Evolutionary conservation across 2,888 invertebrate genomes (phyloP).

Genomic region (Agriotes lineatus): DNA sequence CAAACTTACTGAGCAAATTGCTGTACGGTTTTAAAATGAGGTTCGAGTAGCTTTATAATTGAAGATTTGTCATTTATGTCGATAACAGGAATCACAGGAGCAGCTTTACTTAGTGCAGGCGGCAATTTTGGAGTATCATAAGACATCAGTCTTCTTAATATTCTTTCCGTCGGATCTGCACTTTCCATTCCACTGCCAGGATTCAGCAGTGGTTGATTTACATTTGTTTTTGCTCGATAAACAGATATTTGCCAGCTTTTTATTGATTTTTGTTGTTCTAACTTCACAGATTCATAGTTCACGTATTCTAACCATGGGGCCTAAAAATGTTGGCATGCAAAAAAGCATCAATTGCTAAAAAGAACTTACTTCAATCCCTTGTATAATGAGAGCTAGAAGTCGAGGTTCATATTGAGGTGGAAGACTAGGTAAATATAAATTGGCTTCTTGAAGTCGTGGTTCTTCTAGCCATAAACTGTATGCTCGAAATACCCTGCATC

Average conservation of each 20-base stretch:
- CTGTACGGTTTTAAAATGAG: conserved; percentile 63
- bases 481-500: conserved; percentile 72
- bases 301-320: conserved; percentile 78
- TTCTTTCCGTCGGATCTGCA: conserved; percentile 69
- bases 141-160: conserved; percentile 71
- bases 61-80: conserved; percentile 56
- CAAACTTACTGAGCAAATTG: conserved; percentile 66
- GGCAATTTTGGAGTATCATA: conserved; percentile 74
- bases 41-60: conserved; percentile 59
- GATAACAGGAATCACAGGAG: conserved; percentile 62
- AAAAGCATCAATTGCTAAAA: not conserved
- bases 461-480: conserved; percentile 85
- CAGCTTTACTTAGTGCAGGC: conserved; percentile 66
- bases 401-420: conserved; percentile 81
- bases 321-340: too few relatives aligned
- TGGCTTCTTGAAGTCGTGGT: conserved; percentile 77
- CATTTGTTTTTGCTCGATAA: conserved; percentile 65
- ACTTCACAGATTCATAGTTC: conserved; percentile 70
- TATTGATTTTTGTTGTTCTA: conserved; percentile 68
- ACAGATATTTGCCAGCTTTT: conserved; percentile 71
- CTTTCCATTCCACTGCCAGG: conserved; percentile 60
- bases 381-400: conserved; percentile 73
- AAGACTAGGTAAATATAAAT: conserved; percentile 75
- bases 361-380: conserved; percentile 69
- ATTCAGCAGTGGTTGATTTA: conserved; percentile 59